phyloP scores from a whole-genome alignment of 2,113 vertebrate species.

The Stictonetta naevosa region DNA sequence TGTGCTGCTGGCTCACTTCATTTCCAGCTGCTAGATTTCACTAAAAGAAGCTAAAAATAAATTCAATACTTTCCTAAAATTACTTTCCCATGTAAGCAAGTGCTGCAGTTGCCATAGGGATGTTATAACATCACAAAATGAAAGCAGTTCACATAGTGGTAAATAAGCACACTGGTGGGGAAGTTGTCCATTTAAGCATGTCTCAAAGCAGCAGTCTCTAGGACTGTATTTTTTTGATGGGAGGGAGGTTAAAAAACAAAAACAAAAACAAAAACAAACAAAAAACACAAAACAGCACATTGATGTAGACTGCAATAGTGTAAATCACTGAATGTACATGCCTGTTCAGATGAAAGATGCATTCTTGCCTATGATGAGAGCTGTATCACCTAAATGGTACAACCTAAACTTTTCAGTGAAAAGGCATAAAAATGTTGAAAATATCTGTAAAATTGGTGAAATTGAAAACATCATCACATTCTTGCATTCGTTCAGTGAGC shows the following conservation, averaged over 20 bases:
- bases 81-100: conserved; percentile 55
- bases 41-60: conserved; percentile 68
- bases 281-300: too few species aligned
- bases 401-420: background rate
- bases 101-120: conserved; percentile 69
- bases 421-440: background rate
- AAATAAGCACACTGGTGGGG: conserved; percentile 36
- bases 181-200: background rate
- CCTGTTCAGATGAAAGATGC: background rate
- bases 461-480: background rate
- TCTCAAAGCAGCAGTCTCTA: background rate
- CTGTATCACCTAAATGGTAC: background rate
- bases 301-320: background rate
- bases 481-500: background rate
- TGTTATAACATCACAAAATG: conserved; percentile 26
- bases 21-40: conserved; percentile 64
- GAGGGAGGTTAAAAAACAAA: background rate
- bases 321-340: background rate
- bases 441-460: background rate
- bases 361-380: background rate
- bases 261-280: too few species aligned
- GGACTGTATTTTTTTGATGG: background rate
- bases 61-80: conserved; percentile 68
- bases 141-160: conserved; percentile 21
- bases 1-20: conserved; percentile 16